Evolutionary conservation across 2,797 vertebrate species (phyloP).

Genomic region (Sebastes glaucus): DNA sequence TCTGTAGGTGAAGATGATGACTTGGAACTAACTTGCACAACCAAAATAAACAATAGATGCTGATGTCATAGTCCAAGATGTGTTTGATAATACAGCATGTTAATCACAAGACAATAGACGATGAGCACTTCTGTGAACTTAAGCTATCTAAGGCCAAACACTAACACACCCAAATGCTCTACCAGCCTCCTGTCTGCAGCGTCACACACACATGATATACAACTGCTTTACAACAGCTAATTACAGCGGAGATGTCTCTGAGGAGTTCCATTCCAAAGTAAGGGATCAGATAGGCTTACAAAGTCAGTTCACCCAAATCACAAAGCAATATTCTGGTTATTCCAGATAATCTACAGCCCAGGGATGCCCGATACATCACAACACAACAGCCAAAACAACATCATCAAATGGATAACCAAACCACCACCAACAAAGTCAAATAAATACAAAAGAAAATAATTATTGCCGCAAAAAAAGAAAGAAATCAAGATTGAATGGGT

Average conservation of each 20-base stretch:
- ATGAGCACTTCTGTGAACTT: background rate
- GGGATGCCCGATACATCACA: no score
- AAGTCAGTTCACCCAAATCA: no score
- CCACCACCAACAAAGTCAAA: no score
- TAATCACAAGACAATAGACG: constrained; percentile 1
- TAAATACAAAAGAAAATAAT: no score
- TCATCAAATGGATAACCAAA: no score
- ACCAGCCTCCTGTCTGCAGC: background rate
- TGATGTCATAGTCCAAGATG: background rate
- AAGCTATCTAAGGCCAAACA: background rate
- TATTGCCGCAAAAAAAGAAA: no score
- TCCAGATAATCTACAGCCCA: background rate
- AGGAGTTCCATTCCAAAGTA: background rate
- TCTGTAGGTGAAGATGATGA: background rate
- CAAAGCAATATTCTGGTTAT: background rate
- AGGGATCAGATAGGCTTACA: no score
- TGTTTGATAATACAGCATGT: background rate
- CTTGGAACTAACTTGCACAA: background rate
- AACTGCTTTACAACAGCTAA: background rate
- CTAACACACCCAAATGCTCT: background rate
- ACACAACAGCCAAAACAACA: no score
- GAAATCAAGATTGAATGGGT: no score
- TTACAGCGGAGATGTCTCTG: background rate
- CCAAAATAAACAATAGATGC: background rate
- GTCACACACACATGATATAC: background rate